Evolutionary conservation across 1,140 invertebrate genomes (phyloP), one percentile per base, ranked within the genome.

Genomic region (Trichoplusia ni): DNA sequence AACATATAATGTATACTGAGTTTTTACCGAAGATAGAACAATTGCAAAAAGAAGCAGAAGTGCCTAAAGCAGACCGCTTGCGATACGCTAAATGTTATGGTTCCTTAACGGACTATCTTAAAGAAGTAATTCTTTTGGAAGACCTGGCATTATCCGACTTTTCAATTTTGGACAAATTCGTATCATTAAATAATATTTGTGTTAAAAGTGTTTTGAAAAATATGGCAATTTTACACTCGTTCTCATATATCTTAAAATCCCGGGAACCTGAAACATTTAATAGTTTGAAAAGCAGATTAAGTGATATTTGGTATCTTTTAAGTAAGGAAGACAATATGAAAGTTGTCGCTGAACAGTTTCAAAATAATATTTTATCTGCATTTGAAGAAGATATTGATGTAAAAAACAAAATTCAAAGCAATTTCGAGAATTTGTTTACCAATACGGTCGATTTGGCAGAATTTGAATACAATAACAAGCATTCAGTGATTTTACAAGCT

Each of bases 171-270:
- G 81, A 93, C 64, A 84, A 91, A 35, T 82, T 84, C 4, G 64
- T 73, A 7, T 77, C 90, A 1, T 64, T 93, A 2, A 76, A 86
- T 5, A 47, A 84, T 11, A 79, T 90, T 2, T 90, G 92, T 66
- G 75, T 91, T 1, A 73, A 69, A n/a, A 29, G 90, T 2, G 82
- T 91, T 0, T 79, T 93, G 16, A 75, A 86, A 53, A 82, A 81
- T 11, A 86, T 93, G 69, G 93, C 86, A 4, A 90, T 87, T 53
- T 84, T 92, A 7, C 93, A 94, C 77, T 92, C 92, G 0, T 47
- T 91, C 0, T 92, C 92, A 0, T 84, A 91, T 64, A 91, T 89
- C 0, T 69, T 92, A 13, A 90, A 90, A 51, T 64, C 86, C 21
- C 76, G 83, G 42, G 71, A 89, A 27, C 77, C 77, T 9, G 71